Evolutionary conservation across 2,113 vertebrate genomes (phyloP), one percentile per base, ranked within the genome.

Genomic region (Pachypanchax playfairii): DNA sequence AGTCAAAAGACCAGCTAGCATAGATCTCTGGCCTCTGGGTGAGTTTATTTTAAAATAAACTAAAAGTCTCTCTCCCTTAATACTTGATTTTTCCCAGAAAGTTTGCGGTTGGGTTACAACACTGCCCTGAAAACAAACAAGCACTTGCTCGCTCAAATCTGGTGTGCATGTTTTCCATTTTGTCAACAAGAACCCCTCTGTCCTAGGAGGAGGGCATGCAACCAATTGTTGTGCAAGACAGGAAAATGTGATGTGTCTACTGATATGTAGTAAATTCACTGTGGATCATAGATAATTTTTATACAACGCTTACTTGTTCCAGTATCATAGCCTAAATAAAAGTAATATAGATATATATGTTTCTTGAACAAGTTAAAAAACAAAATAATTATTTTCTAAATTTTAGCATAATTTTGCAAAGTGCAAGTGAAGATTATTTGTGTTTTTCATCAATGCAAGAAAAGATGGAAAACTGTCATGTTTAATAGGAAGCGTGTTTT

Each of bases 111-210:
- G 3, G 56, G 55, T 69, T 58, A 73, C 68, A 46, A 65, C 64
- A 69, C 54, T 28, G 80, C 77, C 70, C 75, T 54, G 48, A 85
- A 80, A 88, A 74, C 83, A 90, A 87, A 86, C 73, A 82, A 74
- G 75, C 59, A 77, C 59, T 67, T 72, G 46, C 64, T 70, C 20
- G 65, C 63, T 82, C 72, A 79, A 85, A 73, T 76, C 58, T 59
- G 43, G 20, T 38, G 67, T 55, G 73, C 39, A 67, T 81, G 70
- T 85, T 86, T 85, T 87, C 77, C 73, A 81, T 80, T 78, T 66
- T 68, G 72, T 62, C 77, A 87, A 90, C 87, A 91, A 90, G 75
- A 82, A 72, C 18, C 51, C 75, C 74, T 90, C 75, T 89, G 89
- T 92, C 67, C 58, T 63, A 17, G 73, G 83, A 89, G 49, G 51